Conservation (phyloP, 2,797 vertebrate genomes). For the Lerista edwardsae region DNA sequence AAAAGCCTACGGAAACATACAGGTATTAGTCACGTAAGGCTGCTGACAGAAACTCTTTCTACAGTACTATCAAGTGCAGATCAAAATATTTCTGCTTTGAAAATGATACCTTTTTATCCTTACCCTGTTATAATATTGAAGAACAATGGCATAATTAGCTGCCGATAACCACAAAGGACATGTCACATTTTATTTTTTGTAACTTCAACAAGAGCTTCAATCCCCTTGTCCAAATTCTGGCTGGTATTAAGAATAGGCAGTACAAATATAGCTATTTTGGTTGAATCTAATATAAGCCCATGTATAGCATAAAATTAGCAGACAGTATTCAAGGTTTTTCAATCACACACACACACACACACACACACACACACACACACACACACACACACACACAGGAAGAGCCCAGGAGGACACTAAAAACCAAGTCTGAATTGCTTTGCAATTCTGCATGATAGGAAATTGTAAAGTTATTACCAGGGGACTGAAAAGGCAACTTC, state of each 20-base stretch:
- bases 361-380: too few species aligned
- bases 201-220: neutral
- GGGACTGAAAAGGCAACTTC: slow-evolving; percentile 1
- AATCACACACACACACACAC: neutral
- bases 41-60: neutral
- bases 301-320: slow-evolving; percentile 1
- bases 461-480: neutral
- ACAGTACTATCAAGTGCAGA: neutral
- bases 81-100: neutral
- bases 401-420: neutral
- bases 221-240: neutral
- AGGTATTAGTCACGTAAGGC: neutral
- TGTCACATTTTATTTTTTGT: neutral
- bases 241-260: neutral
- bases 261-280: neutral
- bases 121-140: neutral
- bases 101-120: neutral
- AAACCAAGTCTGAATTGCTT: neutral
- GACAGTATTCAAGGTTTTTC: neutral
- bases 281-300: neutral
- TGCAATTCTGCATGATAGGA: neutral
- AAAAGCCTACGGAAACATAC: neutral
- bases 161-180: neutral
- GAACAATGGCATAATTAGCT: neutral
- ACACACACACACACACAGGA: neutral